Conservation (phyloP, 2,113 vertebrate species). For the Sturnus vulgaris region DNA sequence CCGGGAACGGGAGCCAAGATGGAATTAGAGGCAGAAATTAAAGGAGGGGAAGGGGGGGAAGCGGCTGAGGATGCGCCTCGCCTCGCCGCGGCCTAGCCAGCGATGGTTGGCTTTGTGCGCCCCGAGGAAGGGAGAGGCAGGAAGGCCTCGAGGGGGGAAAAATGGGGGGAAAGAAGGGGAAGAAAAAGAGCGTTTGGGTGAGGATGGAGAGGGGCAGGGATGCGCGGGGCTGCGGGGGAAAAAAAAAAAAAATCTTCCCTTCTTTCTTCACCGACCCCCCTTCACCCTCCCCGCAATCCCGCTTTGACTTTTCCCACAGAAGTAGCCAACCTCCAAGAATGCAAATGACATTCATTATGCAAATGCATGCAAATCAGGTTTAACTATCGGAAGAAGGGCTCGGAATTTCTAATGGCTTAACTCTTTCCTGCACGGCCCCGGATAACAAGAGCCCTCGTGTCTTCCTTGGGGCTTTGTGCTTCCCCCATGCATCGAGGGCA, state of each 20-base stretch:
- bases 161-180: not conserved
- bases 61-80: conserved; percentile 34
- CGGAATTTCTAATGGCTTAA: conserved; percentile 77
- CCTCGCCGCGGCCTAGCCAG: conserved; percentile 17
- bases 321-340: conserved; percentile 95
- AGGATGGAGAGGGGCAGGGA: not conserved
- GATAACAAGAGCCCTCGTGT: not conserved
- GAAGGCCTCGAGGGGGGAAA: not conserved
- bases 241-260: conserved; percentile 55
- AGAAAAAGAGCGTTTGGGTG: not conserved
- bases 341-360: conserved; percentile 99
- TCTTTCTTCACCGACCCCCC: conserved; percentile 66
- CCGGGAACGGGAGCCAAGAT: not conserved
- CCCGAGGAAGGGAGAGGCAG: not conserved
- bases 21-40: conserved; percentile 60
- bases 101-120: conserved; percentile 24
- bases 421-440: not conserved
- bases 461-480: conserved; percentile 13
- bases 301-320: conserved; percentile 94
- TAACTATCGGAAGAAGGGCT: conserved; percentile 90
- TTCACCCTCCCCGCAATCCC: conserved; percentile 71
- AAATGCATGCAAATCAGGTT: conserved; percentile 99
- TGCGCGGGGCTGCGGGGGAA: not conserved
- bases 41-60: conserved; percentile 7
- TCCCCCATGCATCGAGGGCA: not conserved